These are phyloP conservation scores for Selene dorsalis DNA, from an alignment of 2,797 vertebrate species.

Conservation along the genomic window DNA sequence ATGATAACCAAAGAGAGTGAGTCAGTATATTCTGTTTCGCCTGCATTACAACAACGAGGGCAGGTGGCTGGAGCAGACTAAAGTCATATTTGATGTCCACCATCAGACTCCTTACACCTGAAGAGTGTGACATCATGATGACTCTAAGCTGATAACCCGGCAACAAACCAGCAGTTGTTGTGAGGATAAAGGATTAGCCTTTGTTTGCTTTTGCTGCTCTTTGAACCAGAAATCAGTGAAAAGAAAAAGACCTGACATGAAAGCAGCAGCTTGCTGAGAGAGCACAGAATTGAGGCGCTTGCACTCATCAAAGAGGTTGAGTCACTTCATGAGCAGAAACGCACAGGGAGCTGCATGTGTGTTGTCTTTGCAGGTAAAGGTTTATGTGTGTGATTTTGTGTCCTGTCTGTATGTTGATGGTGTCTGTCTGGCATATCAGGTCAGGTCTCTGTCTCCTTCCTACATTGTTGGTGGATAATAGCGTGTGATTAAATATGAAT, in stretches of 20 bases:
- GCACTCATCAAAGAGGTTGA: slow-evolving; percentile 76
- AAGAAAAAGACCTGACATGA: slow-evolving; percentile 74
- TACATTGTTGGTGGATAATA: slow-evolving; percentile 86
- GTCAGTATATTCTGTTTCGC: slow-evolving; percentile 64
- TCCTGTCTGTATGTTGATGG: slow-evolving; percentile 61
- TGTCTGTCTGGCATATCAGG: slow-evolving; percentile 82
- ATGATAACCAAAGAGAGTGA: slow-evolving; percentile 48
- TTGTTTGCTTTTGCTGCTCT: slow-evolving; percentile 75
- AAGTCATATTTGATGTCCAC: slow-evolving; percentile 81
- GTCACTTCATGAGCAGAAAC: slow-evolving; percentile 66
- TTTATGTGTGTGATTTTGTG: slow-evolving; percentile 55
- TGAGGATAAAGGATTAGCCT: slow-evolving; percentile 78
- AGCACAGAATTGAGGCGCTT: slow-evolving; percentile 62
- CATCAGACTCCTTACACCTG: slow-evolving; percentile 75
- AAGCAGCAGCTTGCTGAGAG: slow-evolving; percentile 76
- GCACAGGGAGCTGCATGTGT: slow-evolving; percentile 17
- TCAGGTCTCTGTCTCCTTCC: slow-evolving; percentile 82
- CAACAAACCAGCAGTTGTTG: slow-evolving; percentile 71
- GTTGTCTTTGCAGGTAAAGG: slow-evolving; percentile 60
- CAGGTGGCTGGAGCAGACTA: slow-evolving; percentile 67
- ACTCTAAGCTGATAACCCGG: slow-evolving; percentile 78
- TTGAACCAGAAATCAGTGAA: slow-evolving; percentile 77
- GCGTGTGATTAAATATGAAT: slow-evolving; percentile 88
- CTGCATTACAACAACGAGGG: slow-evolving; percentile 63
- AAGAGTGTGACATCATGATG: slow-evolving; percentile 77